phyloP scores from a whole-genome alignment of 2,113 vertebrate species.

The Prionailurus bengalensis region DNA sequence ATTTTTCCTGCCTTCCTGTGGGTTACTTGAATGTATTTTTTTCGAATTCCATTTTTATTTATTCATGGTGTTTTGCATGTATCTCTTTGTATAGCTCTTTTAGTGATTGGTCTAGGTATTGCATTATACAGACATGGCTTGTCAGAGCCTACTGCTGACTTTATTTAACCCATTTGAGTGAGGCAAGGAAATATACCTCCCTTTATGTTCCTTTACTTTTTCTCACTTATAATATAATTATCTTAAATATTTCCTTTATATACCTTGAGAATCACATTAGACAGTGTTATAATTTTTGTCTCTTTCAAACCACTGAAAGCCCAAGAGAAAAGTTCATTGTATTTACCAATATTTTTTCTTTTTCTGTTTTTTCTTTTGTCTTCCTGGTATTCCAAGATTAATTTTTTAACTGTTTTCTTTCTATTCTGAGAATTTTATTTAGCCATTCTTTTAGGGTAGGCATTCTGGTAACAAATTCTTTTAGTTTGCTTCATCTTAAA shows the following conservation, averaged over 20 bases:
- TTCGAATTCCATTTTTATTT: not conserved
- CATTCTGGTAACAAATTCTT: not conserved
- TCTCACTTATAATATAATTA: not conserved
- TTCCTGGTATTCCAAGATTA: not conserved
- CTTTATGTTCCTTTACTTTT: not conserved
- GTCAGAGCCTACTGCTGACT: not conserved
- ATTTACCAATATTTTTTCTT: not conserved
- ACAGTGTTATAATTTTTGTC: not conserved
- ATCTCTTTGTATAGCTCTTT: not conserved
- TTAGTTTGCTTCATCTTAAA: not conserved
- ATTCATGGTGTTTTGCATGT: not conserved
- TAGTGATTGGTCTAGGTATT: not conserved
- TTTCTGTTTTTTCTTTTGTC: not conserved
- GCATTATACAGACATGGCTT: not conserved
- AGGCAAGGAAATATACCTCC: not conserved
- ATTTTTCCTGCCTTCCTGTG: not conserved
- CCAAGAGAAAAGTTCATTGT: not conserved
- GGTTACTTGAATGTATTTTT: not conserved
- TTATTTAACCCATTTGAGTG: not conserved
- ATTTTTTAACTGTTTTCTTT: not conserved
- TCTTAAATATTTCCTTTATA: not conserved
- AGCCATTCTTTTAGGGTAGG: not conserved
- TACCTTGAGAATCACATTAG: not conserved
- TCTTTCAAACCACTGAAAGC: not conserved
- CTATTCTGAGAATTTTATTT: not conserved